Base-by-base conservation (phyloP, 2,113 vertebrate species). In the Cebidichthys violaceus region DNA sequence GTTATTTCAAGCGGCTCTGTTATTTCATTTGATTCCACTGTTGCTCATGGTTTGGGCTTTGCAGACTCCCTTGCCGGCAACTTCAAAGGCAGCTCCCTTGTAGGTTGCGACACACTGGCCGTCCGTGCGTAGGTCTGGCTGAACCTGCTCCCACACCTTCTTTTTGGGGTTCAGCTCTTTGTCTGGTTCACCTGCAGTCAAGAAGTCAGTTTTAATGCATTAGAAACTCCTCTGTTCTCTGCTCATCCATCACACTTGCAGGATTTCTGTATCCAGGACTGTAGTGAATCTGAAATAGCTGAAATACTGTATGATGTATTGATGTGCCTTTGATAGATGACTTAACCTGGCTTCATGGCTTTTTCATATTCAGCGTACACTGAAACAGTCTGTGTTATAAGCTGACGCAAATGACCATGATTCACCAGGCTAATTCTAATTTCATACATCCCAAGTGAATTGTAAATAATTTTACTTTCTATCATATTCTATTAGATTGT, bases 151-250 rank as follows among this genome's bases (percentile, higher is more conserved):
- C 98, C 98, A 99, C 13, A 97, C 97, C 93, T 99, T 99, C 95
- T 98, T 99, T 92, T 99, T 99, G 62, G 98, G 97, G 92, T 99
- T 99, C 82, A 99, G 95, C 81, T 99, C 98, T 88, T 97, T 98
- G 87, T 99, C 98, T 10, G 98, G 97, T 64, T 98, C 97, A 91
- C 98, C 98, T 99, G 88, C 29, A 84, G 61, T 64, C 8, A 61
- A 50, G 22, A 87, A 37, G 14, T 29, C 9, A 59, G 45, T 85
- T 54, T 27, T 35, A 9, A 80, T 15, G 1, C 24, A 27, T 77
- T 6, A 57, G 61, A 50, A 65, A 27, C 17, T 59, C 10, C 2
- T n/a, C 22, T 66, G 52, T 31, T 54, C 39, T 59, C 35, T 47
- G 60, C 22, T 81, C 59, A 33, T 55, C 10, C 20, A 33, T 71